phyloP scores from a whole-genome alignment of 2,888 invertebrate species.

The Smittia sp. region DNA sequence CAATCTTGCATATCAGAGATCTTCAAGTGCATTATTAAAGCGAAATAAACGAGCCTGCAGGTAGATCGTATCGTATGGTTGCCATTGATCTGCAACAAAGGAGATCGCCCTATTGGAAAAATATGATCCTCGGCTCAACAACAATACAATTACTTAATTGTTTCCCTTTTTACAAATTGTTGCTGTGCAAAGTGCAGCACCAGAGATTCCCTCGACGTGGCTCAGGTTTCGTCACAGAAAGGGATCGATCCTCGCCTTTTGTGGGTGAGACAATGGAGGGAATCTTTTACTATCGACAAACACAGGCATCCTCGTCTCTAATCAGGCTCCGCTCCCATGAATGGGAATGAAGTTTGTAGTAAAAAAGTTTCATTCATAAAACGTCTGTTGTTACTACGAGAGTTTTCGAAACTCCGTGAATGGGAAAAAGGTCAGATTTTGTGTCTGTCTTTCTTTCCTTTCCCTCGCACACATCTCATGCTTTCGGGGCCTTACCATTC shows the following conservation, averaged over 20 bases:
- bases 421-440: conserved; percentile 40
- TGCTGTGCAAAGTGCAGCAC: conserved; percentile 31
- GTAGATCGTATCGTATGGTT: background rate
- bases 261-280: conserved; percentile 28
- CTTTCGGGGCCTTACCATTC: conserved; percentile 3
- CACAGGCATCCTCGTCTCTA: conserved; percentile 14
- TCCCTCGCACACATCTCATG: background rate
- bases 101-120: conserved; percentile 31
- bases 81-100: background rate
- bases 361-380: conserved; percentile 41
- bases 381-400: conserved; percentile 32
- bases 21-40: background rate
- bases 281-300: conserved; percentile 38
- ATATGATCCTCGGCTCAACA: conserved; percentile 36
- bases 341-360: conserved; percentile 38
- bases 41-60: background rate
- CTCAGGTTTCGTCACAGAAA: conserved; percentile 1
- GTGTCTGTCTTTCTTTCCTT: conserved; percentile 34
- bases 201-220: background rate
- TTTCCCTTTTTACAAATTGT: conserved; percentile 35
- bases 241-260: conserved; percentile 1
- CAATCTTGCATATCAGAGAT: background rate
- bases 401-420: conserved; percentile 25
- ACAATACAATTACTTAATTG: conserved; percentile 37
- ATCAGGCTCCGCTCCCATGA: conserved; percentile 29